Evolutionary conservation across 1,140 invertebrate genomes (phyloP).

Genomic region (Sinonovacula constricta): DNA sequence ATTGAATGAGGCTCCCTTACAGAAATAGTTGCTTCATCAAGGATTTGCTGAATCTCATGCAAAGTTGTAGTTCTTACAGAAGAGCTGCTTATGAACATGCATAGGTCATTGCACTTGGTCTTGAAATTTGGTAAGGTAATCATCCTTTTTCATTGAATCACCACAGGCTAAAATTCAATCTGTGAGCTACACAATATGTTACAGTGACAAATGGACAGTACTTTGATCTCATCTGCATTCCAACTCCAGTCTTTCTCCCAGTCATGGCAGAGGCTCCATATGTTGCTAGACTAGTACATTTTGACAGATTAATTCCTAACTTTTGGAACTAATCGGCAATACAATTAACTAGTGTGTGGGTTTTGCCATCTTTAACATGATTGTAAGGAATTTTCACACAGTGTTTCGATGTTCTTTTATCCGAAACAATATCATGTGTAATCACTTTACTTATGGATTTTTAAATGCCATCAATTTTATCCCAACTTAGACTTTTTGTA

Average conservation of each 20-base stretch:
- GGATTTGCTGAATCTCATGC: constrained; percentile 7
- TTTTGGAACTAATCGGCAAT: background rate
- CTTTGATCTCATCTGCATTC: constrained; percentile 3
- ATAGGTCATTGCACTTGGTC: too few relatives aligned
- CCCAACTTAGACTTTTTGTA: constrained; percentile 32
- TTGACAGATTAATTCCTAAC: background rate
- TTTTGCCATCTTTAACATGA: too few relatives aligned
- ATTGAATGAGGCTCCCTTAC: constrained; percentile 24
- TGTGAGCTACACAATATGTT: constrained; percentile 20
- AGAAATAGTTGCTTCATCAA: background rate
- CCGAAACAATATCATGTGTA: background rate
- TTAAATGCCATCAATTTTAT: constrained; percentile 10
- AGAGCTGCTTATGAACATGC: too few relatives aligned
- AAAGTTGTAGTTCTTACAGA: constrained; percentile 23
- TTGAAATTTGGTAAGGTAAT: constrained; percentile 4
- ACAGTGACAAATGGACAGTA: too few relatives aligned
- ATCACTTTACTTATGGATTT: background rate
- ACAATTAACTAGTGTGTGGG: too few relatives aligned
- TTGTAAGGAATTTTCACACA: background rate
- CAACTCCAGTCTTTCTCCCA: constrained; percentile 10
- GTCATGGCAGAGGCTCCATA: constrained; percentile 22
- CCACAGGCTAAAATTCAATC: constrained; percentile 26
- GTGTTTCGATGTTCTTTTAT: constrained; percentile 9
- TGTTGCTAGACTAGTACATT: constrained; percentile 14
- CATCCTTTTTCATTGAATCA: constrained; percentile 36